Base-by-base conservation (phyloP, 2,797 vertebrate genomes). In the Hydrophis major region DNA sequence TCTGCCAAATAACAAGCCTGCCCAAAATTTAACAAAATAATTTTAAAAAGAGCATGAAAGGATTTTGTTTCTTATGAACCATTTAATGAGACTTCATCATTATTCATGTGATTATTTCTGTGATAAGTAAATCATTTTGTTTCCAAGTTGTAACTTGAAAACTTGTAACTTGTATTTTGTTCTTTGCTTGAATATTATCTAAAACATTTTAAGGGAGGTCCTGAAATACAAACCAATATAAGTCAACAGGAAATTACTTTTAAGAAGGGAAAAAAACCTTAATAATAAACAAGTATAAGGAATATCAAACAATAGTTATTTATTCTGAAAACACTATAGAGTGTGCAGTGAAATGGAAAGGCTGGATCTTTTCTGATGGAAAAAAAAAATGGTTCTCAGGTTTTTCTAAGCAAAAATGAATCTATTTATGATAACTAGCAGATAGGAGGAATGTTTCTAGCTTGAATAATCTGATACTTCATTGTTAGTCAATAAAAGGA, bases 101-200 rank as follows among this genome's bases (percentile, higher is more conserved):
- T 96, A 96, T 96, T 96, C 97, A 96, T 96, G 93, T 96, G 96
- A 96, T 96, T 93, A 95, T 94, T 96, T 96, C 96, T 95, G 90
- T 90, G 95, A 94, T 88, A 94, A 92, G 95, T 93, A 95, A 94
- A 92, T 90, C 93, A 95, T 32, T 93, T 94, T 91, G 92, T 96
- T 93, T 89, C 18, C 95, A 96, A 95, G 93, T 93, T 94, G 89
- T 92, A 89, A 91, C 93, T 95, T 93, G 94, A 94, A 32, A 32
- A 32, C 32, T 32, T 32, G 32, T 32, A 32, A 32, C 32, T 32
- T 32, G 93, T 95, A 59, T 91, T 96, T 95, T 95, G 32, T 32
- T 87, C 18, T 53, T 61, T 91, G 32, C 28, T 37, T 12, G 20
- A 83, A 83, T 83, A 83, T 83, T 47, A 47, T 25, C 37, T 83